Percentiles rank a stretch among this genome's conserved stretches.
phyloP scores from a whole-genome alignment of 2,888 invertebrate species.

The Drosophila nr. perissopoda region DNA sequence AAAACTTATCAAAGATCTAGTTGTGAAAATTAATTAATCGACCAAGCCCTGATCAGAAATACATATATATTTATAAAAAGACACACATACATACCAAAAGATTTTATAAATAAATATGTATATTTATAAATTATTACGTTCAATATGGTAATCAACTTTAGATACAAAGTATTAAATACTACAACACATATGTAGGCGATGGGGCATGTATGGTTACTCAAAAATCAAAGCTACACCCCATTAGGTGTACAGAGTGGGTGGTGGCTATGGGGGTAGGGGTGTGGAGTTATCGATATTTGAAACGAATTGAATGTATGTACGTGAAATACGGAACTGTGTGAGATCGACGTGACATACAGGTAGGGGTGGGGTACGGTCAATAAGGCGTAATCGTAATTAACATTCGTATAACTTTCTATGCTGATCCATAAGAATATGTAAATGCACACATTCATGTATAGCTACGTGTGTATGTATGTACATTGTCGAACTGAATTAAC shows the following conservation, averaged over 20 bases:
- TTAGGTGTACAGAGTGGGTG: conserved; percentile 5
- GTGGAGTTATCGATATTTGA: conserved; percentile 14
- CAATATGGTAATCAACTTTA: conserved; percentile 9
- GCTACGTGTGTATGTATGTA: conserved; percentile 1
- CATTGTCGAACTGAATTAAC: conserved; percentile 28
- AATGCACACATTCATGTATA: conserved; percentile 6
- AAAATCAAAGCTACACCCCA: conserved; percentile 16
- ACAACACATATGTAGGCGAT: conserved; percentile 5
- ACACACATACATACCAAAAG: neutral
- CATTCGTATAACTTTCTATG: conserved; percentile 3
- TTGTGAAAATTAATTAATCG: neutral
- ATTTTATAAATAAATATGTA: neutral
- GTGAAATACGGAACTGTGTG: neutral
- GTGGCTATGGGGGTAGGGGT: neutral
- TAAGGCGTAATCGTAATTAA: conserved; percentile 6
- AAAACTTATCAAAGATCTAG: neutral
- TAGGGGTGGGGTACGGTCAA: neutral
- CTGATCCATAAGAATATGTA: conserved; percentile 9
- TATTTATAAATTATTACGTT: neutral
- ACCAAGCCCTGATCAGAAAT: neutral
- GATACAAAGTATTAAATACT: conserved; percentile 8
- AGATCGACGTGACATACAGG: conserved; percentile 18
- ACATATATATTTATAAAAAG: neutral
- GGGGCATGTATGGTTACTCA: conserved; percentile 11
- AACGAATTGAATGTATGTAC: conserved; percentile 7